These are phyloP conservation scores for Pristis pectinata DNA, from an alignment of 2,797 vertebrate species.

Conservation along the genomic window DNA sequence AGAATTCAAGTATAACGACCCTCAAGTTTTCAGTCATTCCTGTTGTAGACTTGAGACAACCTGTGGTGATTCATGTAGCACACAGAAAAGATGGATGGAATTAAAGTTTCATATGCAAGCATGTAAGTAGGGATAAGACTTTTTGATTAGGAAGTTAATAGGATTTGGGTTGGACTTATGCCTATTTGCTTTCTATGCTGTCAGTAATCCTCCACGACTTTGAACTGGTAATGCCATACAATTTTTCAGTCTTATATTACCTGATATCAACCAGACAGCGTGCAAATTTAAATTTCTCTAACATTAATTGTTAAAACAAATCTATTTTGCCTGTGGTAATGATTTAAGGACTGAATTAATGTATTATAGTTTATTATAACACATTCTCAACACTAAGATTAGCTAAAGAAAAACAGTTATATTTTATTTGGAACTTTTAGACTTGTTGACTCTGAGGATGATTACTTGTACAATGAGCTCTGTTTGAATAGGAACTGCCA, in stretches of 20 bases:
- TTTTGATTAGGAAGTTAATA: background rate
- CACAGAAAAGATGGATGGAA: background rate
- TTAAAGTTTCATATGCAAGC: background rate
- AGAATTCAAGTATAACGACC: background rate
- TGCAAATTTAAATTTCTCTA: background rate
- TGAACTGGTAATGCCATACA: background rate
- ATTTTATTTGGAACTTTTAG: background rate
- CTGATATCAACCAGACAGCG: background rate
- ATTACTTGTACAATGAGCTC: background rate
- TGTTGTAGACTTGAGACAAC: background rate
- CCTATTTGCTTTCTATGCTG: background rate
- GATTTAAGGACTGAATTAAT: background rate
- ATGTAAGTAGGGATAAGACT: background rate
- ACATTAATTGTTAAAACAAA: background rate
- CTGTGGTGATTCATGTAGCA: background rate
- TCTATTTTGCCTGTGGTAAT: background rate
- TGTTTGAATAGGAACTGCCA: background rate
- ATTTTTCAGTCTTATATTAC: background rate
- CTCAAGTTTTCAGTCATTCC: background rate
- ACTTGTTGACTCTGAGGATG: background rate
- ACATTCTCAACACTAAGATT: background rate
- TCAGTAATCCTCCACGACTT: background rate
- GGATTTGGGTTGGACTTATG: background rate
- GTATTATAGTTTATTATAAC: background rate
- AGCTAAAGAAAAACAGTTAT: background rate